Conservation (phyloP, 2,113 vertebrate species). For the Nothobranchius kuhntae region DNA sequence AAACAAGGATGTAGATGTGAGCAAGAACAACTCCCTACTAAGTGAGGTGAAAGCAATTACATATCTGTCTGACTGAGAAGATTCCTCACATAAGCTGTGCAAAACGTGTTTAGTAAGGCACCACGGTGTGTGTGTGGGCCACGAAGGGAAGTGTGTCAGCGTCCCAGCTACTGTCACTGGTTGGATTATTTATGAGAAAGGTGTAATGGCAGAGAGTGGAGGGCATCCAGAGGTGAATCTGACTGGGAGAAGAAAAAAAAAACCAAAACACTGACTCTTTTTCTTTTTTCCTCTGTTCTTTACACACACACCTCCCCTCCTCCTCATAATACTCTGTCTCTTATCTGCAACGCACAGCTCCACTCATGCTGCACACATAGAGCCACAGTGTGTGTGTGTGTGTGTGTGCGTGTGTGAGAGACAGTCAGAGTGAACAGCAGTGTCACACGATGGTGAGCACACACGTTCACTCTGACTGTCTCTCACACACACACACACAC, state of each 20-base stretch:
- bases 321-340: constrained; percentile 30
- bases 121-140: neutral
- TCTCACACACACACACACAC: no score
- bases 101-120: neutral
- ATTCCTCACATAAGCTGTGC: no score
- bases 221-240: constrained; percentile 70
- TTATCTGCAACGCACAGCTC: constrained; percentile 72
- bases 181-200: constrained; percentile 72
- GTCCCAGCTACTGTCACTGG: constrained; percentile 21
- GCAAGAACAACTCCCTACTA: constrained; percentile 11
- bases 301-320: constrained; percentile 2
- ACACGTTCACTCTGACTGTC: no score
- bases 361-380: constrained; percentile 46
- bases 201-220: constrained; percentile 55
- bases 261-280: constrained; percentile 15
- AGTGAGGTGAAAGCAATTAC: constrained; percentile 6
- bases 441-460: no score
- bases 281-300: constrained; percentile 14
- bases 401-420: constrained; percentile 43
- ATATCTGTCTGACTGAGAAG: no score
- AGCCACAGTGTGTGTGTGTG: constrained; percentile 25
- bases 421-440: constrained; percentile 1
- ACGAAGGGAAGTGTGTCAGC: constrained; percentile 32
- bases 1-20: constrained; percentile 33
- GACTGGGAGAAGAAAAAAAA: constrained; percentile 30